Percentiles rank a stretch among this genome's conserved stretches.
Evolutionary conservation across 2,797 vertebrate genomes (phyloP).

Genomic region (Lutjanus argentimaculatus): DNA sequence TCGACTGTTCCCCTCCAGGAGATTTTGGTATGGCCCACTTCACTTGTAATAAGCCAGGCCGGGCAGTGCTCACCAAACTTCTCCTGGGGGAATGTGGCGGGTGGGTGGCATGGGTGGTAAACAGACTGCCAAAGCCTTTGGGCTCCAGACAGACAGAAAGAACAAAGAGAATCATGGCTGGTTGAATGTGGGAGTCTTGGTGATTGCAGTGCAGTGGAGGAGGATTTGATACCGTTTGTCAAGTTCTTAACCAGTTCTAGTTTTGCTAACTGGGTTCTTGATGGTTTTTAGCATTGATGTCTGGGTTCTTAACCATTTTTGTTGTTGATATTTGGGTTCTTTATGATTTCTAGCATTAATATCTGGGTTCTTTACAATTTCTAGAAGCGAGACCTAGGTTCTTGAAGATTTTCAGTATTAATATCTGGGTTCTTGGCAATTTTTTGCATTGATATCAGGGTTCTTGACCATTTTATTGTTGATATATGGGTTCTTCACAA

Average conservation of each 20-base stretch:
- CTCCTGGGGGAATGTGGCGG: slow-evolving; percentile 36
- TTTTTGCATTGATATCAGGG: too few species aligned
- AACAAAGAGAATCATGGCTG: slow-evolving; percentile 71
- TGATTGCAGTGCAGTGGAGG: slow-evolving; percentile 32
- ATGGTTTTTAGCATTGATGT: too few species aligned
- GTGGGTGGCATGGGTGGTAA: slow-evolving; percentile 54
- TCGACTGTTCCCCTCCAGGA: slow-evolving; percentile 61
- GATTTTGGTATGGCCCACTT: slow-evolving; percentile 69
- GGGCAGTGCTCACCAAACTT: slow-evolving; percentile 48
- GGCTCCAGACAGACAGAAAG: slow-evolving; percentile 50
- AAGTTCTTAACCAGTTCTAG: neutral
- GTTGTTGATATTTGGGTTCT: too few species aligned
- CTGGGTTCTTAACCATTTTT: too few species aligned
- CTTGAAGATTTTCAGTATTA: too few species aligned
- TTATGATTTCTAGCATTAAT: too few species aligned
- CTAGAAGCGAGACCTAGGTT: too few species aligned
- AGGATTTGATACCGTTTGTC: slow-evolving; percentile 33
- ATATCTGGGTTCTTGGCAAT: too few species aligned
- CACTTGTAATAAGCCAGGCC: slow-evolving; percentile 55
- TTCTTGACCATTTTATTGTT: too few species aligned
- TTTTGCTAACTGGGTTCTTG: too few species aligned
- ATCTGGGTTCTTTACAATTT: too few species aligned
- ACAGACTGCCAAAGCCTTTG: slow-evolving; percentile 61
- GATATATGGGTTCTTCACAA: too few species aligned
- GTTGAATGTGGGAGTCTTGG: slow-evolving; percentile 28